Percentiles rank a stretch among this genome's conserved stretches.
Evolutionary conservation across 2,797 vertebrate species (phyloP).

Genomic region (Eupleurogrammus muticus): DNA sequence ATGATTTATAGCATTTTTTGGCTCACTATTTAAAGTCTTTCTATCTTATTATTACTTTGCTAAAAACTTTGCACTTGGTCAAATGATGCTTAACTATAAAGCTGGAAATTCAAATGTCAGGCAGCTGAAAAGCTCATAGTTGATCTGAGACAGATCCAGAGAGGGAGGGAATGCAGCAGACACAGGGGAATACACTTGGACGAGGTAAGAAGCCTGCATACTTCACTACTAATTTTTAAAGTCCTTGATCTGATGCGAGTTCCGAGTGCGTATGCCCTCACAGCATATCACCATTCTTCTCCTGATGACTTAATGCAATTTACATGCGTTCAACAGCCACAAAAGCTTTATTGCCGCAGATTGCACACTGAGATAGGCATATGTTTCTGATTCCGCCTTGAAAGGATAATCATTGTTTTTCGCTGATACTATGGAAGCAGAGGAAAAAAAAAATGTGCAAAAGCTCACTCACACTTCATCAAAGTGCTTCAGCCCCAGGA

Average conservation of each 20-base stretch:
- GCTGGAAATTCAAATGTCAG: slow-evolving; percentile 34
- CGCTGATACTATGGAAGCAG: slow-evolving; percentile 73
- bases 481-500: slow-evolving; percentile 62
- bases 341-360: slow-evolving; percentile 70
- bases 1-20: not conserved
- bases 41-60: not conserved
- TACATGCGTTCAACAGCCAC: slow-evolving; percentile 67
- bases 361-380: slow-evolving; percentile 74
- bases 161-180: slow-evolving; percentile 38
- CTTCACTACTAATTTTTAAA: slow-evolving; percentile 62
- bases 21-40: not conserved
- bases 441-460: slow-evolving; percentile 62
- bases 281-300: slow-evolving; percentile 52
- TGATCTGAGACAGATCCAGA: slow-evolving; percentile 52
- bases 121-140: slow-evolving; percentile 43
- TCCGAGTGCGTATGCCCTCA: slow-evolving; percentile 49
- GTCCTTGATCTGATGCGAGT: slow-evolving; percentile 63
- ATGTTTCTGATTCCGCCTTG: slow-evolving; percentile 75
- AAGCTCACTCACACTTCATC: slow-evolving; percentile 77
- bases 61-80: not conserved
- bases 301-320: slow-evolving; percentile 77
- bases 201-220: slow-evolving; percentile 59
- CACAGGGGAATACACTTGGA: slow-evolving; percentile 54
- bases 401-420: slow-evolving; percentile 78
- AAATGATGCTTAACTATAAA: slow-evolving; percentile 10